phyloP scores from a whole-genome alignment of 2,797 vertebrate genomes.

The Oreochromis grahami region DNA sequence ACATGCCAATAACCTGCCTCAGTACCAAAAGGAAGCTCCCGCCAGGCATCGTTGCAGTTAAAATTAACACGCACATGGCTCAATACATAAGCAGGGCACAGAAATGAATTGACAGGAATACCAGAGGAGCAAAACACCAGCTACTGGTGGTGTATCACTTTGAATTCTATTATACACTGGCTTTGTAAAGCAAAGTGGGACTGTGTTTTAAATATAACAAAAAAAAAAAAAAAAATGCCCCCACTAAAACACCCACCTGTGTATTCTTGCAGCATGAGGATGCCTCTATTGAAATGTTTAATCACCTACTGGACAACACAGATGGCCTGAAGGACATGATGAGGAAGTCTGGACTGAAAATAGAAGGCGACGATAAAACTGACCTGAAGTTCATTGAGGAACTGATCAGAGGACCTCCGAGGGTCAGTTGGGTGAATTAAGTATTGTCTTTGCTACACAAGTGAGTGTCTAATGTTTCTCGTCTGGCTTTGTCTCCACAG shows the following conservation, averaged over 20 bases:
- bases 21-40: too few species aligned
- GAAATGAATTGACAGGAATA: too few species aligned
- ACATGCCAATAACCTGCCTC: too few species aligned
- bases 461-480: background rate
- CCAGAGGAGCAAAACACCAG: too few species aligned
- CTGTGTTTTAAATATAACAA: too few species aligned
- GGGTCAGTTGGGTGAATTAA: background rate
- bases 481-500: conserved; percentile 50
- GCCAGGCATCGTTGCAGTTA: too few species aligned
- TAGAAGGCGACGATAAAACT: conserved; percentile 29
- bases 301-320: conserved; percentile 75
- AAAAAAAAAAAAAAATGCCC: too few species aligned
- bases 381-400: conserved; percentile 82
- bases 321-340: conserved; percentile 67
- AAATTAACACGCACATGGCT: too few species aligned
- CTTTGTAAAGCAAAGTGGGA: too few species aligned
- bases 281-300: conserved; percentile 83
- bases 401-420: conserved; percentile 74
- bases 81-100: too few species aligned
- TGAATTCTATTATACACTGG: too few species aligned
- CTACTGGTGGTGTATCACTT: too few species aligned
- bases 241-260: background rate
- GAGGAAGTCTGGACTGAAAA: conserved; percentile 57
- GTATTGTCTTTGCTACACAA: background rate
- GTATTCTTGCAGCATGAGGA: conserved; percentile 74